Evolutionary conservation across 2,113 vertebrate species (phyloP), one percentile per base, ranked within the genome.

Genomic region (Coryphaenoides rupestris): DNA sequence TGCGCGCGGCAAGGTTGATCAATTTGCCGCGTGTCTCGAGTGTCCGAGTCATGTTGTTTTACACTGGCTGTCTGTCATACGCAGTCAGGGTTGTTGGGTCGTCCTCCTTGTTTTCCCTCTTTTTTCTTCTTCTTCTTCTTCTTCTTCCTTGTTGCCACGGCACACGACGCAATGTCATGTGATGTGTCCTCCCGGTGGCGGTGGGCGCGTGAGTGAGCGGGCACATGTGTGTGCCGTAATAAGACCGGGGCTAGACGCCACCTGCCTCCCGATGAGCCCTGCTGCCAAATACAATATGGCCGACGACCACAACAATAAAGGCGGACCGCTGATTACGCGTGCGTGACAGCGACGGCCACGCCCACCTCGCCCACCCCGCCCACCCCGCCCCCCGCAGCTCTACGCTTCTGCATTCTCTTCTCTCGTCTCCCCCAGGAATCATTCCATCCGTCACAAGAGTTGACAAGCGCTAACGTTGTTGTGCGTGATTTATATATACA

Each of bases 161-260:
- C 68, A 10, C 28, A 10, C 28, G 28, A 10, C 28, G 28, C n/a
- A n/a, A n/a, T n/a, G n/a, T n/a, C n/a, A n/a, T n/a, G n/a, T 33
- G 78, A 56, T 62, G 40, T 60, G 47, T 65, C 65, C 66, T 66
- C 65, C 66, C 46, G 69, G 68, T 64, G 66, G 72, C 59, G 55
- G 65, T n/a, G n/a, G n/a, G n/a, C n/a, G n/a, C n/a, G n/a, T n/a
- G n/a, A n/a, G n/a, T n/a, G n/a, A 78, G 70, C 2, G 33, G 78
- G 68, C 80, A 80, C 89, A 91, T 89, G 90, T 91, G 87, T 80
- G 80, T 82, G 83, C 74, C 69, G 82, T 88, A 88, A 90, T 89
- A 87, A 85, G 79, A 70, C 72, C 82, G 90, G 89, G n/a, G 88
- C 87, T 77, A 81, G 72, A 78, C 77, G 84, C 87, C 89, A 87